phyloP scores from a whole-genome alignment of 2,888 invertebrate genomes.

The Synergus gifuensis region DNA sequence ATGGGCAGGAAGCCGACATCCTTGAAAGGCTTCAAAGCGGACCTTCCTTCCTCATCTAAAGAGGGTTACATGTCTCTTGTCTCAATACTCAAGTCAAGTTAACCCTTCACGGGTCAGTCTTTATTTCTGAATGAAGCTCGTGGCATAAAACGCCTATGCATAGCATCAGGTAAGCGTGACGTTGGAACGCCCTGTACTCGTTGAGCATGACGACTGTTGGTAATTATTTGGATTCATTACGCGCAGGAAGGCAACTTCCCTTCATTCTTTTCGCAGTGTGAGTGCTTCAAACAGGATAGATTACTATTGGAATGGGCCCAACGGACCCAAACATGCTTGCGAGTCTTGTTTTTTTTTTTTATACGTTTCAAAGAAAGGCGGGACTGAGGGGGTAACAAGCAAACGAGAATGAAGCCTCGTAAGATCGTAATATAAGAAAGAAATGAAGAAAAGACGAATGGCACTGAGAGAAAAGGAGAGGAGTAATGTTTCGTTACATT shows the following conservation, averaged over 20 bases:
- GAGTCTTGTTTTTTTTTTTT: background rate
- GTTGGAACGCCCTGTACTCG: conserved; percentile 55
- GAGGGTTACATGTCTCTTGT: conserved; percentile 7
- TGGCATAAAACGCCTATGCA: conserved; percentile 48
- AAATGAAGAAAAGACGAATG: conserved; percentile 39
- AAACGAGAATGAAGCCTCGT: conserved; percentile 18
- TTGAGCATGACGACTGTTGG: conserved; percentile 63
- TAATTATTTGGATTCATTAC: conserved; percentile 71
- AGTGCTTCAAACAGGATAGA: conserved; percentile 41
- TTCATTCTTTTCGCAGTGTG: conserved; percentile 53
- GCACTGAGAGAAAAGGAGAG: conserved; percentile 16
- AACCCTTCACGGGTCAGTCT: conserved; percentile 4
- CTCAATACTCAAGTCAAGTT: conserved; percentile 3
- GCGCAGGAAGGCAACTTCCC: conserved; percentile 73
- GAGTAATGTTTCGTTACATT: conserved; percentile 39
- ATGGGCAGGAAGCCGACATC: conserved; percentile 13
- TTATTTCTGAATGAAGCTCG: conserved; percentile 39
- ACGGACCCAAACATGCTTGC: conserved; percentile 61
- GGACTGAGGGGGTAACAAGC: background rate
- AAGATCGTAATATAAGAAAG: conserved; percentile 20
- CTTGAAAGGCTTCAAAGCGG: background rate
- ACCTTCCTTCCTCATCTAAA: conserved; percentile 18
- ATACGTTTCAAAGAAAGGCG: background rate
- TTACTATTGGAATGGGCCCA: conserved; percentile 46
- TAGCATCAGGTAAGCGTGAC: conserved; percentile 54